phyloP scores from a whole-genome alignment of 2,888 invertebrate genomes.

The Drosophila fulvimacula region DNA sequence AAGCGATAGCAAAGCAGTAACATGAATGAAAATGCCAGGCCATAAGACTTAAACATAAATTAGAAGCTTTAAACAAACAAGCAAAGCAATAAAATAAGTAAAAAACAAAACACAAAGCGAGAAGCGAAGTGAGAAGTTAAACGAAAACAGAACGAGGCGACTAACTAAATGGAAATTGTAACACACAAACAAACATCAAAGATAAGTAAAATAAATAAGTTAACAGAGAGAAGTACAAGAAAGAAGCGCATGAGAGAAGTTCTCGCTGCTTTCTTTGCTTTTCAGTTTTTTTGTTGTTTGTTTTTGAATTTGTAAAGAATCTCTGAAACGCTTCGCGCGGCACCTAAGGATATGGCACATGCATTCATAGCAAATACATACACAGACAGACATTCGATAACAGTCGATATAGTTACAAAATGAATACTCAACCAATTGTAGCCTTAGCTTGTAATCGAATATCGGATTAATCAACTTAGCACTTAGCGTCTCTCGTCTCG shows the following conservation, averaged over 20 bases:
- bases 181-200: background rate
- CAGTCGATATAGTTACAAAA: slow-evolving; percentile 30
- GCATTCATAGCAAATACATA: background rate
- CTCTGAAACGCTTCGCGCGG: slow-evolving; percentile 17
- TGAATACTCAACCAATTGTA: slow-evolving; percentile 73
- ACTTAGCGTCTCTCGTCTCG: slow-evolving; percentile 57
- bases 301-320: background rate
- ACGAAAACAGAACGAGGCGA: no score
- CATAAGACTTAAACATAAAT: slow-evolving; percentile 4
- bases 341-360: slow-evolving; percentile 8
- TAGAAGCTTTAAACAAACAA: slow-evolving; percentile 3
- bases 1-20: slow-evolving; percentile 6
- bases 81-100: slow-evolving; percentile 3
- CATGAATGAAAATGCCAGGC: background rate
- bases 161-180: background rate
- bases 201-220: background rate
- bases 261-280: background rate
- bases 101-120: background rate
- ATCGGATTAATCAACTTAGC: slow-evolving; percentile 47
- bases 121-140: background rate
- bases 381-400: slow-evolving; percentile 9
- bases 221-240: background rate
- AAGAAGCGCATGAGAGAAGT: slow-evolving; percentile 1
- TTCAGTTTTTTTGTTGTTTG: background rate
- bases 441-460: slow-evolving; percentile 69